phyloP scores from a whole-genome alignment of 2,797 vertebrate genomes.

The Anas flavirostris region DNA sequence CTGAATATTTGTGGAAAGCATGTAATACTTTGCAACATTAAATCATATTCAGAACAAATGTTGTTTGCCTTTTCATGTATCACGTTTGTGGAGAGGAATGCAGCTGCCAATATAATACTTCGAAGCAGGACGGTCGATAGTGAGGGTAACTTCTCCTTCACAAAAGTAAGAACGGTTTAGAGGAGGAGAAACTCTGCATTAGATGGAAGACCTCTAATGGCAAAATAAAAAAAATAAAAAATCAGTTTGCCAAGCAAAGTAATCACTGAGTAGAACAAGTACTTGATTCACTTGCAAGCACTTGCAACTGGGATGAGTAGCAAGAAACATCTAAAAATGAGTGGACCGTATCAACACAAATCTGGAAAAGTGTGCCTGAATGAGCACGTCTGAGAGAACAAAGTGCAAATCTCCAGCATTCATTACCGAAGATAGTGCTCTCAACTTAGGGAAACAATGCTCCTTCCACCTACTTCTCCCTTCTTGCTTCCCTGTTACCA shows the following conservation, averaged over 20 bases:
- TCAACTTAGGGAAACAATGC: neutral
- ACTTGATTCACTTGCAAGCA: neutral
- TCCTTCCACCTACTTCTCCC: neutral
- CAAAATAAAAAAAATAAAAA: no score
- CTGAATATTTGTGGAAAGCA: neutral
- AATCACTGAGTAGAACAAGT: neutral
- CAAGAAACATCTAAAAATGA: neutral
- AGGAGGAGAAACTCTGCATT: neutral
- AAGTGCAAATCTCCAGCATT: neutral
- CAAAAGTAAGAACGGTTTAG: neutral
- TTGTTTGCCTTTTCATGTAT: neutral
- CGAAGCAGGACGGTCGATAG: neutral
- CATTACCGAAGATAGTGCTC: neutral
- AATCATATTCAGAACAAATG: constrained; percentile 23
- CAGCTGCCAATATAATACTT: neutral
- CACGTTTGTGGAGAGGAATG: neutral
- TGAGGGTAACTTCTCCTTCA: neutral
- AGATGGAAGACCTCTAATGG: neutral
- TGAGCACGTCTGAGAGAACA: neutral
- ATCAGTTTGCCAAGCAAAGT: no score
- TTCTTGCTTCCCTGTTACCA: neutral
- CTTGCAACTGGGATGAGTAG: neutral
- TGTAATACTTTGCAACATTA: constrained; percentile 36
- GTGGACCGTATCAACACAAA: neutral
- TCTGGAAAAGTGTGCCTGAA: neutral